These are phyloP conservation scores for Heliothis subflexa DNA, from an alignment of 1,140 invertebrate genomes.

Conservation along the genomic window DNA sequence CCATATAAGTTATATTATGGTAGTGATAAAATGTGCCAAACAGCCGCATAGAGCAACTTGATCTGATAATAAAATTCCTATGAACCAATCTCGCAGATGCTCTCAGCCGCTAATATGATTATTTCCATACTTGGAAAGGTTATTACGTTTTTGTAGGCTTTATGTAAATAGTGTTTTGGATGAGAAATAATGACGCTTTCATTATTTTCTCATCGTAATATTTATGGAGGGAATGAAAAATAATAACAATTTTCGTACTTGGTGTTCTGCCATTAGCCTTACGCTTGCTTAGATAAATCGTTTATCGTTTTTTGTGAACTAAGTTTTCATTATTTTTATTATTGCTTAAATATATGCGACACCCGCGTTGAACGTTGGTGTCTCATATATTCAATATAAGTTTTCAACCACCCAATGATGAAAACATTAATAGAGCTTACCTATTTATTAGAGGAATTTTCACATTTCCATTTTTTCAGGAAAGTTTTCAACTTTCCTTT, in stretches of 20 bases:
- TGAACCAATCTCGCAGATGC: slow-evolving; percentile 21
- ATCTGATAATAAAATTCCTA: slow-evolving; percentile 17
- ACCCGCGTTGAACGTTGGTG: no score
- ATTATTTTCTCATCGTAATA: slow-evolving; percentile 4
- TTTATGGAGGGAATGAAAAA: background rate
- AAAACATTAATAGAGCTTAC: no score
- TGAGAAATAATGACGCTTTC: background rate
- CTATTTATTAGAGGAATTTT: no score
- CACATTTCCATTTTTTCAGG: no score
- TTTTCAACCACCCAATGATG: no score
- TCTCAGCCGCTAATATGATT: slow-evolving; percentile 25
- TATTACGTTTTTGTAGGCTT: slow-evolving; percentile 29
- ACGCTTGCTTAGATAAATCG: no score
- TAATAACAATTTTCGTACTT: background rate
- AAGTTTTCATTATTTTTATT: no score
- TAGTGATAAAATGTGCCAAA: background rate
- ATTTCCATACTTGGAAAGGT: slow-evolving; percentile 30
- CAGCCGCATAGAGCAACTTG: slow-evolving; percentile 7
- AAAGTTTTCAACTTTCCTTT: no score
- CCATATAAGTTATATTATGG: slow-evolving; percentile 10
- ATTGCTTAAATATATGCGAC: no score
- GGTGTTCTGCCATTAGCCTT: no score
- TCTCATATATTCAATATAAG: no score
- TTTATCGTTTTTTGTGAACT: no score
- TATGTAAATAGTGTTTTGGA: slow-evolving; percentile 19